Evolutionary conservation across 1,140 invertebrate genomes (phyloP).

Genomic region (Zelostemma sp.): DNA sequence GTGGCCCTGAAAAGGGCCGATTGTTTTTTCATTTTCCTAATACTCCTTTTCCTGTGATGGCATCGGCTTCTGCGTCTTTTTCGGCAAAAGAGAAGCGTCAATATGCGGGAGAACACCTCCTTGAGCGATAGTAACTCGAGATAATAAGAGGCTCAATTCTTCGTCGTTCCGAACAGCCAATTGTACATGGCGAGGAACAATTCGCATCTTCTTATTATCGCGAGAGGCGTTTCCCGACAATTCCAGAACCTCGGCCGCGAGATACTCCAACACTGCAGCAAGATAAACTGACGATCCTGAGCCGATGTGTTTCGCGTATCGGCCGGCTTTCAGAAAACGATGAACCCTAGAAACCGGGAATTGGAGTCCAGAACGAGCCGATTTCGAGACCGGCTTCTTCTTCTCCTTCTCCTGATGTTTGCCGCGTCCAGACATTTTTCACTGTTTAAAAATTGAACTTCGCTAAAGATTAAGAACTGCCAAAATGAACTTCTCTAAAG

Average conservation of each 20-base stretch:
- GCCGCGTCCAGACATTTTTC: neutral
- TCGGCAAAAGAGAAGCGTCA: conserved; percentile 75
- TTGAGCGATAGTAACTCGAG: conserved; percentile 78
- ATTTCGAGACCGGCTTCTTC: too few species aligned
- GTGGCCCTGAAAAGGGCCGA: too few species aligned
- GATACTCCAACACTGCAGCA: conserved; percentile 71
- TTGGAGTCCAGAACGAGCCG: too few species aligned
- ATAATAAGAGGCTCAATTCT: conserved; percentile 73
- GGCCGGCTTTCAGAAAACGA: conserved; percentile 2
- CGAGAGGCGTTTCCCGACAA: conserved; percentile 69
- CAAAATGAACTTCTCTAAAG: neutral
- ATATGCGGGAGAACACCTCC: conserved; percentile 78
- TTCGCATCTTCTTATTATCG: conserved; percentile 67
- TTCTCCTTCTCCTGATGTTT: neutral
- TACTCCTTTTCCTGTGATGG: too few species aligned
- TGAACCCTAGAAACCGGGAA: neutral
- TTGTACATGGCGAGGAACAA: conserved; percentile 80
- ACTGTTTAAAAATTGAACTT: too few species aligned
- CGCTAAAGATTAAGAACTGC: neutral
- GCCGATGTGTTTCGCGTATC: neutral
- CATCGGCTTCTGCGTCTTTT: conserved; percentile 67
- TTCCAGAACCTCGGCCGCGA: conserved; percentile 73
- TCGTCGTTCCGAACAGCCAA: conserved; percentile 79
- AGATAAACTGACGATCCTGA: conserved; percentile 45
- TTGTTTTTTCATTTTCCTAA: too few species aligned